Conservation (phyloP, 1,140 invertebrate genomes). For the Drosophila varians region DNA sequence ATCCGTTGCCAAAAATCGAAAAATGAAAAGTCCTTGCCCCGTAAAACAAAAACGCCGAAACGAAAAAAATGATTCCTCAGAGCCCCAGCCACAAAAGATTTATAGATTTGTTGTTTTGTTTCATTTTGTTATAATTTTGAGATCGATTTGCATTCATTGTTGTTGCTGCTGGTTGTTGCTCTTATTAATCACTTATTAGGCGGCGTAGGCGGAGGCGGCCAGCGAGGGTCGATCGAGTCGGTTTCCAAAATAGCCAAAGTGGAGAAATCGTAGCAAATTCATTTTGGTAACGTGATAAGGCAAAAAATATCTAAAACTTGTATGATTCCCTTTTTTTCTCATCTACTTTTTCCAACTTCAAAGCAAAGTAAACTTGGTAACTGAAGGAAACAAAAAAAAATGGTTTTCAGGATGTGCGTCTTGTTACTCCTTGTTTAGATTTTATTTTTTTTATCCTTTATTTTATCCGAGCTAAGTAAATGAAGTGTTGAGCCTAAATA, state of each 20-base stretch:
- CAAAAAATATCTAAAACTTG: slow-evolving; percentile 30
- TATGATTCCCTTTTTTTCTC: slow-evolving; percentile 1
- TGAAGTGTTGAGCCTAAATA: slow-evolving; percentile 23
- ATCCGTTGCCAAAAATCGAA: slow-evolving; percentile 38
- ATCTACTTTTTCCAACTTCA: slow-evolving; percentile 20
- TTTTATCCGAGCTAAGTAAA: not conserved
- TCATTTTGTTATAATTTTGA: slow-evolving; percentile 77
- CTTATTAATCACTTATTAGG: slow-evolving; percentile 7
- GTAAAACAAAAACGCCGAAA: slow-evolving; percentile 7
- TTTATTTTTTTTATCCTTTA: no score
- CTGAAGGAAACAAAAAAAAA: not conserved
- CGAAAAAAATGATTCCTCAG: not conserved
- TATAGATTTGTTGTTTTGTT: slow-evolving; percentile 53
- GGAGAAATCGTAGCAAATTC: slow-evolving; percentile 25
- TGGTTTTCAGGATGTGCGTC: slow-evolving; percentile 21
- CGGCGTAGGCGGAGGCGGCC: slow-evolving; percentile 3
- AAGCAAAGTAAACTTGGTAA: slow-evolving; percentile 71
- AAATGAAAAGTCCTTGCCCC: slow-evolving; percentile 31
- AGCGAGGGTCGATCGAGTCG: slow-evolving; percentile 13
- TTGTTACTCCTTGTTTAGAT: not conserved
- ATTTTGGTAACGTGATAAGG: slow-evolving; percentile 1
- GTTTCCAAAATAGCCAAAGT: slow-evolving; percentile 25
- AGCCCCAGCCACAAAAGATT: slow-evolving; percentile 26
- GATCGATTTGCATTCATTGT: slow-evolving; percentile 75
- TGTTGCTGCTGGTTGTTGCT: slow-evolving; percentile 12